Conservation (phyloP, 1,140 invertebrate genomes). For the Phymorhynchus buccinoides region DNA sequence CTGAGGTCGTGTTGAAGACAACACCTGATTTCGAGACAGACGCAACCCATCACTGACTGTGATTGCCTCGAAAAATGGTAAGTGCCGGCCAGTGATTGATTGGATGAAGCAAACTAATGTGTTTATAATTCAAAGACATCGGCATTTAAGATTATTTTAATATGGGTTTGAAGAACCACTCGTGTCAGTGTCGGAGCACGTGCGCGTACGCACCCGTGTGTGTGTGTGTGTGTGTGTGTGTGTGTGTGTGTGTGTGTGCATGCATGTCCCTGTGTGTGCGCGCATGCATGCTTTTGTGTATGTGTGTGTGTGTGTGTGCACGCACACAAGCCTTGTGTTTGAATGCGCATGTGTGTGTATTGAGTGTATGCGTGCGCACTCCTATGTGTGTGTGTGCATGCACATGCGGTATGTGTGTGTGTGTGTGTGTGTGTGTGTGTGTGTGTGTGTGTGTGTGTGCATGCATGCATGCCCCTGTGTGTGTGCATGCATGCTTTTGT, state of each 20-base stretch:
- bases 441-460: constrained; percentile 15
- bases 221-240: neutral
- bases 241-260: too few species aligned
- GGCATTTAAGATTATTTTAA: neutral
- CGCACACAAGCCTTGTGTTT: too few species aligned
- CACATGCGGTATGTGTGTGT: neutral
- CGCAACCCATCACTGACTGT: too few species aligned
- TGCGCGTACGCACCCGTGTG: neutral
- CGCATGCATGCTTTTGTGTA: too few species aligned
- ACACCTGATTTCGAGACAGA: too few species aligned
- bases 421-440: neutral
- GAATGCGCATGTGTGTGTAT: neutral
- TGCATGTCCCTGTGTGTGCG: too few species aligned
- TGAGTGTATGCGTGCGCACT: too few species aligned
- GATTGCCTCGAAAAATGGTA: too few species aligned
- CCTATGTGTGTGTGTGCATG: neutral
- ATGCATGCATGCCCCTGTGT: neutral
- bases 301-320: too few species aligned
- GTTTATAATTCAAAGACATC: neutral
- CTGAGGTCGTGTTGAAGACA: too few species aligned
- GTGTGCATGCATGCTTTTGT: neutral
- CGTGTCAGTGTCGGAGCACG: neutral
- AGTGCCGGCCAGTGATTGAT: too few species aligned
- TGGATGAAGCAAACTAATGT: too few species aligned
- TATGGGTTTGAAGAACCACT: neutral